Evolutionary conservation across 2,888 invertebrate genomes (phyloP).

Genomic region (Pardosa pseudoannulata): DNA sequence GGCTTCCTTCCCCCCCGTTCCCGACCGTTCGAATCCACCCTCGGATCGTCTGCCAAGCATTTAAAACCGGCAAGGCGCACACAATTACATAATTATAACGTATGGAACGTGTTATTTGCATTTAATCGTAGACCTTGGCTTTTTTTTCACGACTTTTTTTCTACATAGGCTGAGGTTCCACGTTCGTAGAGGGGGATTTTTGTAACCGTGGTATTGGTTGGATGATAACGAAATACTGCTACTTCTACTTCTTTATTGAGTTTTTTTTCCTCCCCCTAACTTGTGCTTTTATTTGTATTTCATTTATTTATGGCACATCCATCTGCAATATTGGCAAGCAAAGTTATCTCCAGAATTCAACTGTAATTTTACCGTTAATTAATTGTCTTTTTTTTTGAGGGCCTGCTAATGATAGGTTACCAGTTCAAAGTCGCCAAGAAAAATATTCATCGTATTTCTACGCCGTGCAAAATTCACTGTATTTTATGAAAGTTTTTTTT

Average conservation of each 20-base stretch:
- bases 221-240: background rate
- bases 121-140: constrained; percentile 66
- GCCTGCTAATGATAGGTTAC: background rate
- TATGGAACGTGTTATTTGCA: constrained; percentile 69
- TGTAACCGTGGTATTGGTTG: constrained; percentile 14
- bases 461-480: too few species aligned
- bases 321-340: background rate
- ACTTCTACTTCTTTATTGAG: background rate
- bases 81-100: constrained; percentile 71
- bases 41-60: constrained; percentile 31
- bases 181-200: background rate
- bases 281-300: background rate
- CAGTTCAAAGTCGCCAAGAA: background rate
- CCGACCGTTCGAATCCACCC: constrained; percentile 10
- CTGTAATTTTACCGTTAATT: background rate
- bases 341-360: background rate
- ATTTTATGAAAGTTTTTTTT: too few species aligned
- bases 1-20: constrained; percentile 4
- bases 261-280: background rate
- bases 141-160: constrained; percentile 8
- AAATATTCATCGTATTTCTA: too few species aligned
- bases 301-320: background rate
- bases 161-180: background rate
- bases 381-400: background rate
- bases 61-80: constrained; percentile 65